Evolutionary conservation across 2,113 vertebrate species (phyloP).

Genomic region (Antigone vipio): DNA sequence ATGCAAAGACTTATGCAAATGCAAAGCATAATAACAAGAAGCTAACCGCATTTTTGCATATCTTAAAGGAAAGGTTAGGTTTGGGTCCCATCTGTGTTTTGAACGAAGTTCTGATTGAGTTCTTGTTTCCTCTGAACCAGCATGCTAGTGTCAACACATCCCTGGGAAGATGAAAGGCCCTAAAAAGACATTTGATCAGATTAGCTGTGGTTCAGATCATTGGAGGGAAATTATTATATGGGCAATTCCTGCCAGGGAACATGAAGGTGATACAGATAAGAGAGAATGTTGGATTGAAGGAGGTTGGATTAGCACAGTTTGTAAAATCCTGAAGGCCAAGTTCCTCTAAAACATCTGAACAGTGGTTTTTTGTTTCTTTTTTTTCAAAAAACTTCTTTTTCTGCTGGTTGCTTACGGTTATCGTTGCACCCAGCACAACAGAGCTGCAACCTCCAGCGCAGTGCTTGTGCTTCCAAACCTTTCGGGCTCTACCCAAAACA

Average conservation of each 20-base stretch:
- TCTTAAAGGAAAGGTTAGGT: constrained; percentile 62
- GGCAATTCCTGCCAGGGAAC: constrained; percentile 52
- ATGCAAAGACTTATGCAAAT: constrained; percentile 57
- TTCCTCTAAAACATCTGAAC: background rate
- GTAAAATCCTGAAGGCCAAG: constrained; percentile 26
- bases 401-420: background rate
- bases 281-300: background rate
- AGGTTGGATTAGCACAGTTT: background rate
- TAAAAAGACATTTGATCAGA: constrained; percentile 62
- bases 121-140: constrained; percentile 63
- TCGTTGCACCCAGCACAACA: fast-evolving
- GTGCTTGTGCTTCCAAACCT: background rate
- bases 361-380: fast-evolving
- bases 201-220: constrained; percentile 62
- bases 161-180: constrained; percentile 61
- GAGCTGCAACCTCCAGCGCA: fast-evolving
- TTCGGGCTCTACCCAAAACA: background rate
- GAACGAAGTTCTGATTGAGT: constrained; percentile 49
- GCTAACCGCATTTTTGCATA: constrained; percentile 57
- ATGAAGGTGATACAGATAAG: constrained; percentile 32
- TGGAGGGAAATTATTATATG: constrained; percentile 65
- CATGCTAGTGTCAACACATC: constrained; percentile 60
- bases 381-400: background rate
- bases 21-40: constrained; percentile 24
- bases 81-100: constrained; percentile 57